Conservation (phyloP, 1,140 invertebrate genomes). For the Pararge aegeria region DNA sequence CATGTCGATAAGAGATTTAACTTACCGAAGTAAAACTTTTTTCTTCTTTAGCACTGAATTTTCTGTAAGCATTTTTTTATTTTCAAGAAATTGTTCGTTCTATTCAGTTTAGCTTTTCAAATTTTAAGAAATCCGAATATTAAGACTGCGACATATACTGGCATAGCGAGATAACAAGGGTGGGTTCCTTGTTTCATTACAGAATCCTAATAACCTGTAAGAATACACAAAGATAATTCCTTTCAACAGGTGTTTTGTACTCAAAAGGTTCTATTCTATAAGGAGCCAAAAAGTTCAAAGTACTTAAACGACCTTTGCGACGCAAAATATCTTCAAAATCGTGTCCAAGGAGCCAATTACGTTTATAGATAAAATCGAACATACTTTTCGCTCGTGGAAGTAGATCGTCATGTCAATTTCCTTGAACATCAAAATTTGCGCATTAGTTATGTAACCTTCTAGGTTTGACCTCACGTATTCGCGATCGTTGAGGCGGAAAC, state of each 20-base stretch:
- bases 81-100: too few relatives aligned
- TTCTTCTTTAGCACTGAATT: too few relatives aligned
- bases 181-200: too few relatives aligned
- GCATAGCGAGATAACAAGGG: too few relatives aligned
- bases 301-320: slow-evolving; percentile 24
- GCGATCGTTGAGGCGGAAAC: slow-evolving; percentile 48
- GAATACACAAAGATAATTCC: slow-evolving; percentile 26
- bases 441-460: slow-evolving; percentile 27
- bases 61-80: too few relatives aligned
- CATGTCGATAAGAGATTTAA: too few relatives aligned
- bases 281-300: slow-evolving; percentile 27
- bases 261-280: slow-evolving; percentile 22
- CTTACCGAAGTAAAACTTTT: too few relatives aligned
- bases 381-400: slow-evolving; percentile 8
- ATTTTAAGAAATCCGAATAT: too few relatives aligned
- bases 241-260: slow-evolving; percentile 29
- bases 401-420: slow-evolving; percentile 20
- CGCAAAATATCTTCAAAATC: slow-evolving; percentile 9
- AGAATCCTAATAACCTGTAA: slow-evolving; percentile 19
- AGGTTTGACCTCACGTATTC: slow-evolving; percentile 34
- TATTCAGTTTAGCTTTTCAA: too few relatives aligned
- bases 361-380: neutral
- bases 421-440: slow-evolving; percentile 17
- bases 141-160: too few relatives aligned
- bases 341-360: slow-evolving; percentile 18